Base-by-base conservation (phyloP, 2,797 vertebrate species). In the Pseudomugil gertrudae region DNA sequence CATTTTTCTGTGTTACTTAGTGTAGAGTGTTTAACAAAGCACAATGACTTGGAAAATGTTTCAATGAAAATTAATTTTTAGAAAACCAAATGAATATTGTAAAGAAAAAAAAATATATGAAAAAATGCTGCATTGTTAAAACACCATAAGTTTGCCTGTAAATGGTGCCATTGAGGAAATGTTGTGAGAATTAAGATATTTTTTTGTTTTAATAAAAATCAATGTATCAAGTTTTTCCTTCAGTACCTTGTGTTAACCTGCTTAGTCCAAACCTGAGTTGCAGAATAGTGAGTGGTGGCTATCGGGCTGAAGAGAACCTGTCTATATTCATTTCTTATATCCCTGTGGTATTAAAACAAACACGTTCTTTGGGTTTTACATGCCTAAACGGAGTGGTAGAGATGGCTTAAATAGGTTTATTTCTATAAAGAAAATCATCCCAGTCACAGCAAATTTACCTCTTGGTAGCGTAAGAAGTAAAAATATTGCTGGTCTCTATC, bases 151-250 rank as follows among this genome's bases (percentile, higher is more conserved):
- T 72, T 56, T 82, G 61, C 72, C 72, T 85, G 63, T 84, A 76
- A 80, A 66, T 81, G 69, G 67, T 91, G 72, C 81, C 76, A 79
- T 89, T 82, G 51, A 55, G 58, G 9, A 80, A 69, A 72, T 76
- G 43, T 66, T 67, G 55, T 74, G 47, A 72, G 72, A 78, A 81
- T 48, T 60, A 51, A 84, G 33, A 65, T 48, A 84, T 85, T 83
- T 81, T 88, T 92, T 89, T 87, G 70, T 76, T 86, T 76, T 76
- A 90, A 87, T 88, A 87, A 89, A 90, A 88, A 77, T 65, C 9
- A 11, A 60, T 74, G 29, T 80, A 36, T 82, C 33, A 43, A 69
- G 9, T 23, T 30, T 40, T 59, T 54, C 26, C 23, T 29, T 54
- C 3, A 40, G 13, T 66, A 27, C 8, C 7, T 54, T 29, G 8